Evolutionary conservation across 2,113 vertebrate genomes (phyloP).

Genomic region (Myrmecobius fasciatus): DNA sequence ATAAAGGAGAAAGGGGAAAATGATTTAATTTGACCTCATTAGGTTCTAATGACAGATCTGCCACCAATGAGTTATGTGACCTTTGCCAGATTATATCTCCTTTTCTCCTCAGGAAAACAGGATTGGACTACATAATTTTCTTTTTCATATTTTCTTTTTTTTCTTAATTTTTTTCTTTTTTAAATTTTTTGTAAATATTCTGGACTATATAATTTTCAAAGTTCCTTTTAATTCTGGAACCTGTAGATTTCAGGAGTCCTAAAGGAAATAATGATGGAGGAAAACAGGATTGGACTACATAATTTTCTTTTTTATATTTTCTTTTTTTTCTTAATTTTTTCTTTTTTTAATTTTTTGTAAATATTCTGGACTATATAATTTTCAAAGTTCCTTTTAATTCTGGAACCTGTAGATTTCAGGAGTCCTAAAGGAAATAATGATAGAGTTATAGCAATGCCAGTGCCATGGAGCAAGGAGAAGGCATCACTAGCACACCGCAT

Average conservation of each 20-base stretch:
- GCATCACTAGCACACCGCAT: neutral
- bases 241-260: neutral
- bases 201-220: no score
- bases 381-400: conserved; percentile 35
- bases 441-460: neutral
- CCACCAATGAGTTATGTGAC: neutral
- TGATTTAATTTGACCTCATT: neutral
- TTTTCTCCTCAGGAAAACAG: neutral
- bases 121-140: neutral
- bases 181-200: no score
- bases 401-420: conserved; percentile 15
- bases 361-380: no score
- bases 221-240: conserved; percentile 34
- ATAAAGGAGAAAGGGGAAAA: neutral
- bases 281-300: no score
- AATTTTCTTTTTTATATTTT: no score
- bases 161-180: no score
- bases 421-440: neutral
- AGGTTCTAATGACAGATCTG: conserved; percentile 31
- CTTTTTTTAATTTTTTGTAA: no score
- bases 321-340: no score
- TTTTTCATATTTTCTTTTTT: no score
- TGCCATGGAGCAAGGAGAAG: neutral
- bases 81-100: conserved; percentile 19
- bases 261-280: neutral